Evolutionary conservation across 2,888 invertebrate species (phyloP).

Genomic region (Apodemia mormo): DNA sequence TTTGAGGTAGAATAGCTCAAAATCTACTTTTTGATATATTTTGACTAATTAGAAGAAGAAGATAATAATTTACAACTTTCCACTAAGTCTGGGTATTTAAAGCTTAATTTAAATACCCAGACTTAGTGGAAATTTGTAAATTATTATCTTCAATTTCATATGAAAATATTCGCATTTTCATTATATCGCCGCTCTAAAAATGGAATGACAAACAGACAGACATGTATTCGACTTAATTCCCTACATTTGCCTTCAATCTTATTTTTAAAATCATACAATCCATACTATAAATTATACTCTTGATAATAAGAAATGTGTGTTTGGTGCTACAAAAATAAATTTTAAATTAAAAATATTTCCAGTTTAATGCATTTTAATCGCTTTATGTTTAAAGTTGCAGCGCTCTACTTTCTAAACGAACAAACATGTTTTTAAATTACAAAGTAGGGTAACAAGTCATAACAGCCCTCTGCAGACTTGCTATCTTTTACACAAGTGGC

Average conservation of each 20-base stretch:
- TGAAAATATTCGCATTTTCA: background rate
- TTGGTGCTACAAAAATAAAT: background rate
- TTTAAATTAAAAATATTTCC: background rate
- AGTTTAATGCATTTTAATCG: background rate
- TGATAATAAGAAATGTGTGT: background rate
- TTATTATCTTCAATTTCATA: too few species aligned
- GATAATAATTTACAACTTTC: too few species aligned
- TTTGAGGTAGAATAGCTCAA: too few species aligned
- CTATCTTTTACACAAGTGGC: too few species aligned
- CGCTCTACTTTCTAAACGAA: conserved; percentile 3
- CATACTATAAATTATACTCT: background rate
- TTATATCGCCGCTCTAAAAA: background rate
- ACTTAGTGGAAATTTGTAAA: too few species aligned
- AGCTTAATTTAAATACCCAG: too few species aligned
- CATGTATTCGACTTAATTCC: background rate
- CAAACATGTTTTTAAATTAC: background rate
- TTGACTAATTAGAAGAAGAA: too few species aligned
- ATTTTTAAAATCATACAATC: background rate
- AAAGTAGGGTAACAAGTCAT: background rate
- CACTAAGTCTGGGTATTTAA: too few species aligned
- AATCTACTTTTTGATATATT: too few species aligned
- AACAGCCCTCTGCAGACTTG: too few species aligned
- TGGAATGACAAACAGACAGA: background rate
- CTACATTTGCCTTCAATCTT: background rate
- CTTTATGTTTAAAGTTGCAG: background rate